Percentiles rank a stretch among this genome's conserved stretches.
phyloP scores from a whole-genome alignment of 2,797 vertebrate species.

The Stomatorhinus walkeri region DNA sequence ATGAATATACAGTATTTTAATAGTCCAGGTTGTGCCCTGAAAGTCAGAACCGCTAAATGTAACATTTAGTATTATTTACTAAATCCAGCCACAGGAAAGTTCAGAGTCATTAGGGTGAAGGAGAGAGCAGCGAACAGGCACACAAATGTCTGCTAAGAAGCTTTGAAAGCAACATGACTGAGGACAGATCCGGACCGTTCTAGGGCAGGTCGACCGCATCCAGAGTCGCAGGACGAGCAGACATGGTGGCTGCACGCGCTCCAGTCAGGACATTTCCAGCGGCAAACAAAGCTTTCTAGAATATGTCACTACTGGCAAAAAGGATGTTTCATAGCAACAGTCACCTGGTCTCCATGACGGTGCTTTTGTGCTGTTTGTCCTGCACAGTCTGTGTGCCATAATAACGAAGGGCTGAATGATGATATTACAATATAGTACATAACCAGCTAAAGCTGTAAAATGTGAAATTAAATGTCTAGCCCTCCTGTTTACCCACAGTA shows the following conservation, averaged over 20 bases:
- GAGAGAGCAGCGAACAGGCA: neutral
- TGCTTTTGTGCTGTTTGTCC: neutral
- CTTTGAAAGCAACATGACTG: neutral
- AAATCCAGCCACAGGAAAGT: neutral
- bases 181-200: neutral
- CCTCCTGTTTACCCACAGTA: neutral
- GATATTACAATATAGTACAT: neutral
- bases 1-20: neutral
- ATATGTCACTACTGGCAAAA: neutral
- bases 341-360: neutral
- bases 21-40: neutral
- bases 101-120: neutral
- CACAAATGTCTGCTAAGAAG: neutral
- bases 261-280: neutral
- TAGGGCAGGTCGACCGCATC: neutral
- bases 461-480: neutral
- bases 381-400: neutral
- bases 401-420: neutral
- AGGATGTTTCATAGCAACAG: neutral
- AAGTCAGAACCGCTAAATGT: neutral
- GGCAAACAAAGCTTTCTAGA: neutral
- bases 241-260: neutral
- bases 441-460: neutral
- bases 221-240: neutral
- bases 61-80: neutral